These are phyloP conservation scores for Aleiodes sp. DNA, from an alignment of 1,140 invertebrate species.

Conservation along the genomic window DNA sequence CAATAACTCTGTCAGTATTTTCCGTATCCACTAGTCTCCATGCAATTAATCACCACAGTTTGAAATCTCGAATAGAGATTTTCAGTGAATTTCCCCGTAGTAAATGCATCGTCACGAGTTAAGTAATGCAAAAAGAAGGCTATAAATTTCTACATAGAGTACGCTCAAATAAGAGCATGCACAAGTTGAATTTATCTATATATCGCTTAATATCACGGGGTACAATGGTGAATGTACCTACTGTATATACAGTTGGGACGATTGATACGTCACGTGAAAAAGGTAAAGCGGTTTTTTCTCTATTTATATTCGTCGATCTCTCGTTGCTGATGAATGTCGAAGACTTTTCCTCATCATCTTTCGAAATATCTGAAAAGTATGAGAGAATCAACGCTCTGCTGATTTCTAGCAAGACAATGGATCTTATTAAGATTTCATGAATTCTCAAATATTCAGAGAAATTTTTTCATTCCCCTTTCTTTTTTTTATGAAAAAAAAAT, in stretches of 20 bases:
- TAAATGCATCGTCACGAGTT: constrained; percentile 27
- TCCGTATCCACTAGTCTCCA: not conserved
- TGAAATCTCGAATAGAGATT: constrained; percentile 25
- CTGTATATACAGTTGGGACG: not conserved
- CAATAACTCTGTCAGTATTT: constrained; percentile 4
- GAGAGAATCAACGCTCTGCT: constrained; percentile 8
- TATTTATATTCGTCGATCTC: constrained; percentile 28
- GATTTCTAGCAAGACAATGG: not conserved
- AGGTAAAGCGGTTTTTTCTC: constrained; percentile 26
- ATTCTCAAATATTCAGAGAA: not conserved
- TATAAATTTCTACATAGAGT: constrained; percentile 21
- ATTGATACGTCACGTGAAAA: constrained; percentile 29
- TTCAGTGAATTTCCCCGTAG: constrained; percentile 24
- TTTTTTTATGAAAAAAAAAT: not conserved
- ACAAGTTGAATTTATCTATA: not conserved
- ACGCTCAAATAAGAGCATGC: not conserved
- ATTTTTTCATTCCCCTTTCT: not conserved
- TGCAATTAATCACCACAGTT: constrained; percentile 10
- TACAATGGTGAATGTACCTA: not conserved
- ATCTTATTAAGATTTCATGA: not conserved
- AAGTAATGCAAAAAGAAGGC: constrained; percentile 7
- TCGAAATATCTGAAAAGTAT: not conserved
- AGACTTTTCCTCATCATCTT: constrained; percentile 6
- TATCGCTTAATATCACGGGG: not conserved
- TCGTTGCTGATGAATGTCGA: constrained; percentile 22